phyloP scores from a whole-genome alignment of 2,113 vertebrate species.

The Fukomys damarensis region DNA sequence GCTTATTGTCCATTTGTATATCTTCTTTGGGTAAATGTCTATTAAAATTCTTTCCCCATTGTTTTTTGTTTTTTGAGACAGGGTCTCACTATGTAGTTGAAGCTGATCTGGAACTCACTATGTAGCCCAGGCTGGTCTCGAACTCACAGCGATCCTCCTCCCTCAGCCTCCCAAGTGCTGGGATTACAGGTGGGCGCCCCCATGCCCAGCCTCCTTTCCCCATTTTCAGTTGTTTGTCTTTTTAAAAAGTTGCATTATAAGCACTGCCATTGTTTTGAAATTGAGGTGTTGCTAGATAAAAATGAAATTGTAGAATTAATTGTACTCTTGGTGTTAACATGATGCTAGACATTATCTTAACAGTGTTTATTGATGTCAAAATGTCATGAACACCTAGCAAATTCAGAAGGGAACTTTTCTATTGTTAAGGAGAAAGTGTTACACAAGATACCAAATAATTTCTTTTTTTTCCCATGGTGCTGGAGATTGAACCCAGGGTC shows the following conservation, averaged over 20 bases:
- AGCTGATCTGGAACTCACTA: no score
- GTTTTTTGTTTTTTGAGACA: background rate
- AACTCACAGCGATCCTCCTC: no score
- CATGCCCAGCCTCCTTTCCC: no score
- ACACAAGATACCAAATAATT: conserved; percentile 5
- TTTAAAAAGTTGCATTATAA: background rate
- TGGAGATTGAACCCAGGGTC: background rate
- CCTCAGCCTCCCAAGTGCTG: no score
- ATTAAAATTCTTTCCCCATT: background rate
- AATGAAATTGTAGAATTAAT: conserved; percentile 47
- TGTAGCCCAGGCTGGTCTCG: no score
- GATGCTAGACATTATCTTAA: conserved; percentile 28
- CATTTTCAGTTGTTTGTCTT: background rate
- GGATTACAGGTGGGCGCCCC: no score
- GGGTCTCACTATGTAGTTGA: no score
- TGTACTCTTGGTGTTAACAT: background rate
- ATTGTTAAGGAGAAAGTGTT: background rate
- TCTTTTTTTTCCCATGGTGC: background rate
- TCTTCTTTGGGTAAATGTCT: background rate
- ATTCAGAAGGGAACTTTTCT: background rate
- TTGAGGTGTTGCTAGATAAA: conserved; percentile 38
- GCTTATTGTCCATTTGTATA: background rate
- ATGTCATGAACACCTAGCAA: conserved; percentile 26
- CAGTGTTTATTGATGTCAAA: conserved; percentile 21
- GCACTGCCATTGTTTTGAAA: conserved; percentile 29